phyloP scores from a whole-genome alignment of 2,797 vertebrate species.

The Morus bassanus region DNA sequence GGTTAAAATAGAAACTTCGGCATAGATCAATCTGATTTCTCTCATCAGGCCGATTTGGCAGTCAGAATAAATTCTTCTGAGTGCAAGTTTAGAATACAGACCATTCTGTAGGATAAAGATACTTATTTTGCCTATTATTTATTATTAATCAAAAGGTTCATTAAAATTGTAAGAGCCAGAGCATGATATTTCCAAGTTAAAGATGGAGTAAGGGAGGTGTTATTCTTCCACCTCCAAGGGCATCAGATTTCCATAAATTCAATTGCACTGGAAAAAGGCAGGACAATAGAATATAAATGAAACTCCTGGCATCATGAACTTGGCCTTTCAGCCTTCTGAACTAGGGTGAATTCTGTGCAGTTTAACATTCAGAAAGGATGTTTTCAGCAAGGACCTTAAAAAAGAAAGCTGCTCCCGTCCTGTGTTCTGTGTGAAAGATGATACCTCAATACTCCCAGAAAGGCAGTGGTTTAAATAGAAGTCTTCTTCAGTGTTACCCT shows the following conservation, averaged over 20 bases:
- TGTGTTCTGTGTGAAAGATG: not conserved
- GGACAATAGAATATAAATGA: not conserved
- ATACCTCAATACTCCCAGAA: not conserved
- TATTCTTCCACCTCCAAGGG: not conserved
- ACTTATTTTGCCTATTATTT: conserved; percentile 34
- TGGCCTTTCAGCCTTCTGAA: not conserved
- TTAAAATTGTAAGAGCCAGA: conserved; percentile 25
- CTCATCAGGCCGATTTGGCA: not conserved
- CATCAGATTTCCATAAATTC: not conserved
- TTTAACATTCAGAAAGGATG: not conserved
- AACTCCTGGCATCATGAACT: not conserved
- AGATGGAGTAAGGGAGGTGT: not conserved
- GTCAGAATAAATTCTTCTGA: not conserved
- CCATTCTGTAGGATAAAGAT: not conserved
- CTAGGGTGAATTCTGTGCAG: not conserved
- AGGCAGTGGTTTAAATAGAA: not conserved
- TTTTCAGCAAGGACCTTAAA: not conserved
- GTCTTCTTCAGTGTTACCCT: not conserved
- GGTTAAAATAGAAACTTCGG: not conserved
- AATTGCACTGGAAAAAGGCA: not conserved
- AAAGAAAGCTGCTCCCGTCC: not conserved
- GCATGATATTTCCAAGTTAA: not conserved
- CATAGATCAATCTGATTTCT: not conserved
- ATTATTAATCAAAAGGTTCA: conserved; percentile 28
- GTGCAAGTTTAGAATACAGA: not conserved